Evolutionary conservation across 2,113 vertebrate genomes (phyloP), one percentile per base, ranked within the genome.

Genomic region (Nothobranchius furzeri): DNA sequence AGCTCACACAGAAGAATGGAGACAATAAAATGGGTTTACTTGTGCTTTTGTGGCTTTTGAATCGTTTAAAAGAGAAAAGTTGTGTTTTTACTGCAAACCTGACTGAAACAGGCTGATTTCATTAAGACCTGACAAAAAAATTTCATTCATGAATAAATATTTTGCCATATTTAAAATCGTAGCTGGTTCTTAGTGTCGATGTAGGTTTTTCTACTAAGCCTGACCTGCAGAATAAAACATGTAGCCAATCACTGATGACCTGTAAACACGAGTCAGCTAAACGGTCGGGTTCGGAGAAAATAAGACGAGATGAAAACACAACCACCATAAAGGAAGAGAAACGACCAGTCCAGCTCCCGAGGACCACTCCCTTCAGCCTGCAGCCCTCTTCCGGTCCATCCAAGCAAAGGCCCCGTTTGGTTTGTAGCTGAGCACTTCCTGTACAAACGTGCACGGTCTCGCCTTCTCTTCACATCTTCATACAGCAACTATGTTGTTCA

Each of bases 401-500:
- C 12, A 40, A 45, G n/a, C 20, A 45, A 37, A 66, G 59, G 56
- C 61, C 54, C 20, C 3, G 52, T 45, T 63, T 48, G 45, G 81
- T 70, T 47, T 8, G 42, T 12, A 17, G 40, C 24, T 35, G 15
- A 59, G 37, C 24, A 6, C 6, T 12, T 36, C 24, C 30, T 3
- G 13, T 36, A 60, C 59, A 67, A 59, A 53, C 51, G 52, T 56
- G 65, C 88, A 78, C 79, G 86, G 6, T 40, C 37, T 40, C 58
- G 94, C 81, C 95, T 95, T 90, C 93, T 93, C 90, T 94, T 93
- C 93, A 8, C 85, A 88, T 90, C 64, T 76, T 93, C 94, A 99
- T 70, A 99, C 93, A 45, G 94, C 96, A 54, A 97, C 91, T 8
- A 99, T 98, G 89, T 98, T 98, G 87, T 98, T 99, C 94, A 99